Evolutionary conservation across 2,113 vertebrate genomes (phyloP), one percentile per base, ranked within the genome.

Genomic region (Aptenodytes forsteri): DNA sequence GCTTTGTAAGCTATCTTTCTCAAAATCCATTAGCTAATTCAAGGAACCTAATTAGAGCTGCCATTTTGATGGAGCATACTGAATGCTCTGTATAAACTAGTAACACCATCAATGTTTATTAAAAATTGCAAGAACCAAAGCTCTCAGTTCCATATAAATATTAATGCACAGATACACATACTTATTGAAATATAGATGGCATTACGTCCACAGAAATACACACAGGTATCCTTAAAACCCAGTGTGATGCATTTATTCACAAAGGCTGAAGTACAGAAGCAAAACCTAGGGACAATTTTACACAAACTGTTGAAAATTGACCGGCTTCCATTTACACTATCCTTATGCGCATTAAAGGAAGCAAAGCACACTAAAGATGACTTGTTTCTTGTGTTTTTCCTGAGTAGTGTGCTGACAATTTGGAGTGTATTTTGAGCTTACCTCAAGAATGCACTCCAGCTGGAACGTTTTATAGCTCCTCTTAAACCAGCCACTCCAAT

Each of bases 31-130:
- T 99, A 99, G 98, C 99, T 99, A 99, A 99, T 99, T 99, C 98
- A 99, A 97, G 98, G 99, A 99, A 98, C 98, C 98, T 99, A 99
- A 99, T 99, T 99, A 99, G 98, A 98, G 97, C 99, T 99, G 99
- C 99, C 99, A 99, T 99, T 99, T 99, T 99, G 99, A 99, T 99
- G 98, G 98, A 99, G 98, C 97, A 97, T 96, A 98, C 93, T 95
- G 98, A 99, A 98, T 97, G 95, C 98, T 98, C 97, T 96, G 97
- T 98, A 98, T 98, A 98, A 98, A 99, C 98, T 98, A 98, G 98
- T 98, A 99, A 99, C 99, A 98, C 98, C 98, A 99, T 99, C 99
- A 99, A 99, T 99, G 99, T 99, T 99, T 99, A 99, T 99, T 99
- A 99, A 98, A 98, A 98, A 98, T 98, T 97, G 96, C 96, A 98